Percentiles rank a stretch among this genome's conserved stretches.
phyloP scores from a whole-genome alignment of 2,113 vertebrate species.

The Regulus satrapa region DNA sequence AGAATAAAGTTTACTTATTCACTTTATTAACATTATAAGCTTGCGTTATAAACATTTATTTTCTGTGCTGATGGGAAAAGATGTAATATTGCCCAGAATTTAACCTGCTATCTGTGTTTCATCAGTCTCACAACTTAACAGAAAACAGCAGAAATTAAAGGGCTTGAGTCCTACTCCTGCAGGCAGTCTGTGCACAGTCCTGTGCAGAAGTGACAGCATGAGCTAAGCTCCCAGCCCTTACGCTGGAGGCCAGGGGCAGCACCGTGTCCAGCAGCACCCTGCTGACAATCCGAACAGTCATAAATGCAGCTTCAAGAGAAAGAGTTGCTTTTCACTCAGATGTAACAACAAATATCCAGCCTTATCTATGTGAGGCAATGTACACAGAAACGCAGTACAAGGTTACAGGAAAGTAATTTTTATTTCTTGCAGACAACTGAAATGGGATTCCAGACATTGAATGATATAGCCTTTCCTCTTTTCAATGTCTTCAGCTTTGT shows the following conservation, averaged over 20 bases:
- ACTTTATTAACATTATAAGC: too few species aligned
- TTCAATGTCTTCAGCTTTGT: background rate
- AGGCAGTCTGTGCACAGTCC: background rate
- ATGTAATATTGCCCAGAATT: background rate
- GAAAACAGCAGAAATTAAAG: background rate
- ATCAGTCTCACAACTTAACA: background rate
- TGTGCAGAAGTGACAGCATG: accelerated
- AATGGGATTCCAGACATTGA: background rate
- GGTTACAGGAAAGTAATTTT: background rate
- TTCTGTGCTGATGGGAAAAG: background rate
- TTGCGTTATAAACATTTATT: too few species aligned
- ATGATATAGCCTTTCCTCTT: background rate
- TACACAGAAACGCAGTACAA: background rate
- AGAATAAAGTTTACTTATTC: background rate
- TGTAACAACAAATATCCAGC: background rate
- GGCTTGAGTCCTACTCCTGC: accelerated
- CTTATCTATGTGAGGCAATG: background rate
- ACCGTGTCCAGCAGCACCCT: background rate
- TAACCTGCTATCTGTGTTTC: background rate
- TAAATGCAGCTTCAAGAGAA: background rate
- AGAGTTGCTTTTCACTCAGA: background rate
- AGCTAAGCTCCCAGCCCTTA: background rate
- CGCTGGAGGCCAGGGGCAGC: background rate
- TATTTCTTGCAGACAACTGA: background rate
- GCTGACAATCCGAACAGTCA: background rate